These are phyloP conservation scores for Styela clava DNA, from an alignment of 23 tunicate genomes.

Conservation along the genomic window DNA sequence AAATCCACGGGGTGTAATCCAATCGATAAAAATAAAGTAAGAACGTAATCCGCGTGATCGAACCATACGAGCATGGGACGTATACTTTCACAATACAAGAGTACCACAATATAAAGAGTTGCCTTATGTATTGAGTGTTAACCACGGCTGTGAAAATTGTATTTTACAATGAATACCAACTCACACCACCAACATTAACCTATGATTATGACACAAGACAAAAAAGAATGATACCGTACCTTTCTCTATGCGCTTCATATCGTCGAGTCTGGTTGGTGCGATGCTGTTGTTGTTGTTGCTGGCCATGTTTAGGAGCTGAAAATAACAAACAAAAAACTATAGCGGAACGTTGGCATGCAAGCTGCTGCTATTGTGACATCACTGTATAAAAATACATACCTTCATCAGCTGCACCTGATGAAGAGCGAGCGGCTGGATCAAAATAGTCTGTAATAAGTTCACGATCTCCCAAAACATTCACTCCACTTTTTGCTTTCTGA, in stretches of 20 bases:
- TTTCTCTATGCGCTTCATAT: conserved; percentile 3
- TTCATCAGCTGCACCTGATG: conserved; percentile 15
- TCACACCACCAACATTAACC: neutral
- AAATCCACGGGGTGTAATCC: conserved; percentile 41
- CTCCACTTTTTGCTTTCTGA: conserved; percentile 67
- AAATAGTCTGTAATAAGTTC: conserved; percentile 67
- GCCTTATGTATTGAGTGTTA: neutral
- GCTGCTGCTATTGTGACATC: too few species aligned
- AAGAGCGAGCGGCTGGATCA: conserved; percentile 48
- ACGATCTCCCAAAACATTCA: conserved; percentile 52
- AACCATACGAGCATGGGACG: neutral
- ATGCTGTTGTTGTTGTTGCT: neutral
- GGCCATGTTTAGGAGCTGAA: neutral
- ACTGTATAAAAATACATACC: neutral
- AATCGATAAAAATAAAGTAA: neutral
- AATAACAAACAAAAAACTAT: neutral
- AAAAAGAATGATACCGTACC: neutral
- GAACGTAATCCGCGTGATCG: conserved; percentile 9
- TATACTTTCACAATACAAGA: neutral
- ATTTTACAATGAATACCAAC: conserved; percentile 1
- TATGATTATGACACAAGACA: neutral
- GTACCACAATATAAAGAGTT: neutral
- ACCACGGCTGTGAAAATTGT: conserved; percentile 9
- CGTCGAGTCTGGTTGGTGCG: neutral
- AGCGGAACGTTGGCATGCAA: neutral